A percentile compares a stretch with the other conserved stretches of the same genome.
phyloP scores from a whole-genome alignment of 2,113 vertebrate species.

The human (Homo sapiens) region DNA sequence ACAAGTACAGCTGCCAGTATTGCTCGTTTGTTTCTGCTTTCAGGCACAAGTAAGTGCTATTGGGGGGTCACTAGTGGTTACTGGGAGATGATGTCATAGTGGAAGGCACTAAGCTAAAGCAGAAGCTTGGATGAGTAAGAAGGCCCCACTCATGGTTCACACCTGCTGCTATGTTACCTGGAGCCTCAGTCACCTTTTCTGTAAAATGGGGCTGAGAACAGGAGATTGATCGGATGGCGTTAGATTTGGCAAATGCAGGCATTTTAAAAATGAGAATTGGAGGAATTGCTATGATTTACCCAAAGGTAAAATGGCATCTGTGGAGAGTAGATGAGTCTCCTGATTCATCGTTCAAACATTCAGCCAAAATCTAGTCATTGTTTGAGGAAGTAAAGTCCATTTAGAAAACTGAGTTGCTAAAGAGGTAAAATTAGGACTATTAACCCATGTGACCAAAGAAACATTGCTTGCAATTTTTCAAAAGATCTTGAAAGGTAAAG shows the following conservation, averaged over 20 bases:
- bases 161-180: neutral
- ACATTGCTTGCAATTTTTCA: neutral
- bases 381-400: conserved; percentile 9
- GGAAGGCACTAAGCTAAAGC: neutral
- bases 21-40: conserved; percentile 98
- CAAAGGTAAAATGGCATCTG: neutral
- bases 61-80: neutral
- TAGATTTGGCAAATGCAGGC: neutral
- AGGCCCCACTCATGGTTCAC: rapidly evolving
- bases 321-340: neutral
- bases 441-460: neutral
- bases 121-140: neutral
- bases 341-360: neutral
- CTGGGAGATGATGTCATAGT: neutral
- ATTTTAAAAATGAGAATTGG: neutral
- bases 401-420: neutral
- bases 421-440: neutral
- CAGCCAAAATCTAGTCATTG: neutral
- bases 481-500: neutral
- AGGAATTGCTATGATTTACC: neutral
- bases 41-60: conserved; percentile 96
- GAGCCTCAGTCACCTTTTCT: neutral
- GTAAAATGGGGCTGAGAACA: neutral
- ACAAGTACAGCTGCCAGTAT: conserved; percentile 99
- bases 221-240: neutral